Evolutionary conservation across 2,113 vertebrate genomes (phyloP).

Genomic region (Aegithalos caudatus): DNA sequence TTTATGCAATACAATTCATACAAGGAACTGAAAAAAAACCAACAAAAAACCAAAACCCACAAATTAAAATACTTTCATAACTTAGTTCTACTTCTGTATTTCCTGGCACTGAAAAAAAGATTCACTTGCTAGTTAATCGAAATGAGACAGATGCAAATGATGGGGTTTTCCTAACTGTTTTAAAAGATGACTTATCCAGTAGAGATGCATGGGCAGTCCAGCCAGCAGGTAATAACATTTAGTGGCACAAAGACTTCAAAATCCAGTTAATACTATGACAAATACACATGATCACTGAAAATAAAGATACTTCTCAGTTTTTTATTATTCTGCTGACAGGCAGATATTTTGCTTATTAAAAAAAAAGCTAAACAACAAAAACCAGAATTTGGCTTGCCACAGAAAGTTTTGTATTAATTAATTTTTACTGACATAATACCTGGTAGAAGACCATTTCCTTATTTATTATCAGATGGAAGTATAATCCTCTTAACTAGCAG

Average conservation of each 20-base stretch:
- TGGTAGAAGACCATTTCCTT: conserved; percentile 17
- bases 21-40: neutral
- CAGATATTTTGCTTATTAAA: neutral
- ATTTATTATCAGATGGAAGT: neutral
- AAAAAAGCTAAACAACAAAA: too few relatives aligned
- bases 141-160: neutral
- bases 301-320: neutral
- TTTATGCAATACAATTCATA: neutral
- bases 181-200: neutral
- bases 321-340: neutral
- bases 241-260: neutral
- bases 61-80: neutral
- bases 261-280: neutral
- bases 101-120: neutral
- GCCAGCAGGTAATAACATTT: neutral
- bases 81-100: neutral
- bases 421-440: neutral
- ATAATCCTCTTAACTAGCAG: conserved; percentile 30
- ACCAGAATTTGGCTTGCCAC: neutral
- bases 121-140: neutral
- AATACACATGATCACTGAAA: neutral
- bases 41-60: neutral
- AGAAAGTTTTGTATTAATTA: neutral
- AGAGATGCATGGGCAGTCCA: neutral
- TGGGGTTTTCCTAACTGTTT: neutral